Base-by-base conservation (phyloP, 2,797 vertebrate species). In the Brachyrhaphis roseni region DNA sequence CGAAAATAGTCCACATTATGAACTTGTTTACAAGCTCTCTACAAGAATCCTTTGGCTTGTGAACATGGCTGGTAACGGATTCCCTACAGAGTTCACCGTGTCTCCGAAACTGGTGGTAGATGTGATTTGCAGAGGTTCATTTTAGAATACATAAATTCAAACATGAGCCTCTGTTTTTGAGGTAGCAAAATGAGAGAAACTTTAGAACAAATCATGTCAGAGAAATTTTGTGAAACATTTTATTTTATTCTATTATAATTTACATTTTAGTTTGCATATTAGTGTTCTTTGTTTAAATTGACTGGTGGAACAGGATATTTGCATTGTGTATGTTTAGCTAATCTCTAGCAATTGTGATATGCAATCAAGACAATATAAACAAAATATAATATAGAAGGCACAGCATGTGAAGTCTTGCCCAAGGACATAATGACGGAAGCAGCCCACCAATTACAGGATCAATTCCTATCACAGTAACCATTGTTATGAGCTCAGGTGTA, bases 1-100 rank as follows among this genome's bases (percentile, higher is more conserved):
- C 45, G 55, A 82, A 89, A 89, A 85, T 16, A 82, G 79, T 75
- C 85, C 68, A 57, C 79, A 87, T 85, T 76, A 81, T 86, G 83
- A 78, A 87, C 77, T 84, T 81, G 75, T 86, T 88, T 81, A 78
- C 75, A 79, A 86, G 74, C 77, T 74, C 72, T 76, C 68, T 34
- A 39, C 62, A 36, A 76, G 76, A 81, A 75, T 81, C 39, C 34
- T 81, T 87, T 85, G 81, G 55, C 75, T 84, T 28, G 72, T 79
- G 47, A 81, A 83, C 73, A 72, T 68, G 68, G 72, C 7, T 78
- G 47, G 39, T 86, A 87, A 89, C 86, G 72, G 84, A 85, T 90
- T 87, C 78, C 86, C 78, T 46, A 23, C 10, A 43, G 81, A 87
- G 77, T 74, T 64, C 78, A 78, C 28, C 3, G 8, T 76, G 57